Percentiles rank a stretch among this genome's conserved stretches.
phyloP scores from a whole-genome alignment of 2,888 invertebrate species.

The Unio delphinus region DNA sequence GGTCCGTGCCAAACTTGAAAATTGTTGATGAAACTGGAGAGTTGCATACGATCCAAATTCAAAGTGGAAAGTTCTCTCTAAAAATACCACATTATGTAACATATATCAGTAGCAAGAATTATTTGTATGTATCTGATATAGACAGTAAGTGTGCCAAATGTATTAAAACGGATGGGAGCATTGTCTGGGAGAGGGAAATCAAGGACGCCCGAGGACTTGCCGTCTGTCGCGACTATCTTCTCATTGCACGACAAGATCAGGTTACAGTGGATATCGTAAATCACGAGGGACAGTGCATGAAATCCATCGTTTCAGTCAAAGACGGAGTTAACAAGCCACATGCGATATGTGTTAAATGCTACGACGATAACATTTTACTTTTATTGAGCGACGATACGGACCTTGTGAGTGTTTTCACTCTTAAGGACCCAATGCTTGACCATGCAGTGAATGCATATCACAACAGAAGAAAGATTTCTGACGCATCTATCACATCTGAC shows the following conservation, averaged over 20 bases:
- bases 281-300: constrained; percentile 19
- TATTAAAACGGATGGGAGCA: constrained; percentile 7
- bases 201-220: constrained; percentile 14
- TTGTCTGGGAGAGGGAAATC: constrained; percentile 26
- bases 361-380: constrained; percentile 1
- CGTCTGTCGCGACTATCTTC: constrained; percentile 11
- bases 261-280: constrained; percentile 23
- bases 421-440: constrained; percentile 22
- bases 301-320: constrained; percentile 17
- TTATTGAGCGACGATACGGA: constrained; percentile 15
- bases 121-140: constrained; percentile 17
- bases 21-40: background rate
- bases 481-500: too few species aligned
- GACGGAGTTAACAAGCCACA: constrained; percentile 16
- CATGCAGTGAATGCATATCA: constrained; percentile 9
- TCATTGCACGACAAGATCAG: constrained; percentile 18
- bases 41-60: background rate
- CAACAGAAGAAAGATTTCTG: too few species aligned
- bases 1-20: background rate
- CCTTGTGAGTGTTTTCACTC: constrained; percentile 13
- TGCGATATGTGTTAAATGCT: constrained; percentile 2
- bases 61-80: background rate
- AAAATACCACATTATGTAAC: constrained; percentile 6
- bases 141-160: constrained; percentile 14
- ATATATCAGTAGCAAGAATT: background rate